Conservation (phyloP, 2,113 vertebrate genomes). For the Zapus hudsonius region DNA sequence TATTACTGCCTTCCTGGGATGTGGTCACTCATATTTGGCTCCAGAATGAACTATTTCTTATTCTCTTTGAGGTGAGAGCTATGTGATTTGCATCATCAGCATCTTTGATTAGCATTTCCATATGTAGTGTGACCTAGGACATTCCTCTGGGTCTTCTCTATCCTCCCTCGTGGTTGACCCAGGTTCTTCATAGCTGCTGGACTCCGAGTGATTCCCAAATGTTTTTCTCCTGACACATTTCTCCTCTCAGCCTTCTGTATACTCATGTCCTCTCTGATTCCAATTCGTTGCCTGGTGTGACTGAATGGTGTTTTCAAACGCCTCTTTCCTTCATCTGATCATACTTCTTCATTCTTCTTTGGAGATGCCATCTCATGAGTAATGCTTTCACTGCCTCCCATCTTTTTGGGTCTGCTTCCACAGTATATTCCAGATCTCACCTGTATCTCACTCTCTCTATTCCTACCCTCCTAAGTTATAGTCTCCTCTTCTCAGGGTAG, state of each 20-base stretch:
- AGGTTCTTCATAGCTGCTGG: no score
- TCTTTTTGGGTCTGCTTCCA: not conserved
- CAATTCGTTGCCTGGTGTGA: no score
- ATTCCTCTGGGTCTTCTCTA: no score
- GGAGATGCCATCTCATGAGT: not conserved
- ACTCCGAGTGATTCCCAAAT: not conserved
- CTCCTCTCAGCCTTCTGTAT: not conserved
- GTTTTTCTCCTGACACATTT: rapidly evolving
- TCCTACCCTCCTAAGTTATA: no score
- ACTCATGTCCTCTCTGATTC: not conserved
- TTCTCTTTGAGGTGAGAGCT: no score
- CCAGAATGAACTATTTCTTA: no score
- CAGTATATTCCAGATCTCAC: not conserved
- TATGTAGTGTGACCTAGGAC: no score
- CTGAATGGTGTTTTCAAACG: not conserved
- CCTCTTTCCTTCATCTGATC: not conserved
- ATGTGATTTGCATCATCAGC: no score
- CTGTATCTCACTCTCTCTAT: not conserved
- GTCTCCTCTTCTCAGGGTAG: not conserved
- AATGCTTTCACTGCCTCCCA: not conserved
- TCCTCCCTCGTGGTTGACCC: rapidly evolving
- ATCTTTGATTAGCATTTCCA: not conserved
- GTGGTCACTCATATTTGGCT: no score
- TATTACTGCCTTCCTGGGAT: no score
- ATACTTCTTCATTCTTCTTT: not conserved